Conservation (phyloP, 2,113 vertebrate genomes). For the Carassius gibelio region DNA sequence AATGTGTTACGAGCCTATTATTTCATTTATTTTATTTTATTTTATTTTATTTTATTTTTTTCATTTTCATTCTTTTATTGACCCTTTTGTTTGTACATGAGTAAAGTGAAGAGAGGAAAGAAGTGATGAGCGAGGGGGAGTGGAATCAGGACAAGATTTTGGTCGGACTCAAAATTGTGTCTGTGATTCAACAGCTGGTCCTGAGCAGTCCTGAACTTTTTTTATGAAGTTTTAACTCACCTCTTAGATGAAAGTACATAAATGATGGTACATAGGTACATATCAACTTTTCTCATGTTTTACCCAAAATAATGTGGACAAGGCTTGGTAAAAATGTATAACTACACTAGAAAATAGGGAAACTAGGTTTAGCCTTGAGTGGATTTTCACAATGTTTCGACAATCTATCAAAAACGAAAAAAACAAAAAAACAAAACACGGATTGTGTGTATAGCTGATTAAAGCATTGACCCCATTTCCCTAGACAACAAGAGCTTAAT, state of each 20-base stretch:
- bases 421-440: not conserved
- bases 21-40: no score
- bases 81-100: not conserved
- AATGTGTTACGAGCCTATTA: not conserved
- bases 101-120: no score
- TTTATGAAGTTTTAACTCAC: no score
- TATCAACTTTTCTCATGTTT: no score
- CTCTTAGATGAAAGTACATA: no score
- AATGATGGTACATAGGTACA: no score
- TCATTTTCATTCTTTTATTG: not conserved
- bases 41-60: not conserved
- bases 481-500: not conserved
- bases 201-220: no score
- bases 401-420: not conserved
- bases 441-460: conserved; percentile 19
- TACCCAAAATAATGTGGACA: no score
- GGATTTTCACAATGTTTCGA: not conserved
- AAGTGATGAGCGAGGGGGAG: no score
- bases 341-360: no score
- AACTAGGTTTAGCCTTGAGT: not conserved
- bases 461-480: conserved; percentile 8
- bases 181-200: no score
- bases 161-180: not conserved
- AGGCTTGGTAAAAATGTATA: no score
- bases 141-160: not conserved